A percentile compares a stretch with the other conserved stretches of the same genome.
Evolutionary conservation across 2,797 vertebrate species (phyloP).

Genomic region (Microctenopoma lineatum): DNA sequence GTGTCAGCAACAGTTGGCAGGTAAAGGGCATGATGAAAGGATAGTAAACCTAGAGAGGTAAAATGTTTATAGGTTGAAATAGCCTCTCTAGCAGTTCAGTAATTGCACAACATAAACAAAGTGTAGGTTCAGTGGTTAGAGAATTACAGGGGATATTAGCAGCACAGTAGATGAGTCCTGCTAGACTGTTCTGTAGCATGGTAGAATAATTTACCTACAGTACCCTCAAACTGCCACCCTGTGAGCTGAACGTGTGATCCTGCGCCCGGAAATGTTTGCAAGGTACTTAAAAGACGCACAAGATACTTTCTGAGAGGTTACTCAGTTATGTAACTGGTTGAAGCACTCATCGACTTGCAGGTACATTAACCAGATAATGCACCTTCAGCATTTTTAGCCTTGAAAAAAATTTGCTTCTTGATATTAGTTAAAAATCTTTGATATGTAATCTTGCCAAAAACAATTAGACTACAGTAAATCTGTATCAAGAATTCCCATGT

Average conservation of each 20-base stretch:
- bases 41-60: constrained; percentile 11
- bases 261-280: background rate
- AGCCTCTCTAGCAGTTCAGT: constrained; percentile 8
- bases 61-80: background rate
- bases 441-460: constrained; percentile 78
- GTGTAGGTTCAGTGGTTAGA: background rate
- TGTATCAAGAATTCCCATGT: constrained; percentile 65
- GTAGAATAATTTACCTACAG: no score
- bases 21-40: constrained; percentile 13
- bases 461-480: constrained; percentile 80
- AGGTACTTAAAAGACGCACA: no score
- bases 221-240: background rate
- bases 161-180: no score
- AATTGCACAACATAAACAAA: constrained; percentile 4
- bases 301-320: background rate
- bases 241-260: constrained; percentile 2
- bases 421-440: constrained; percentile 77
- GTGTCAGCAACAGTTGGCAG: constrained; percentile 21
- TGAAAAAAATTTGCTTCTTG: constrained; percentile 69
- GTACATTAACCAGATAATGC: no score
- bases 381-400: no score
- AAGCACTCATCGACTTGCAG: no score
- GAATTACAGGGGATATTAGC: no score
- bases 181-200: no score
- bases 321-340: no score